A percentile compares a stretch with the other conserved stretches of the same genome.
These are phyloP conservation scores for Dinoponera quadriceps DNA, from an alignment of 1,140 invertebrate species.

Conservation along the genomic window DNA sequence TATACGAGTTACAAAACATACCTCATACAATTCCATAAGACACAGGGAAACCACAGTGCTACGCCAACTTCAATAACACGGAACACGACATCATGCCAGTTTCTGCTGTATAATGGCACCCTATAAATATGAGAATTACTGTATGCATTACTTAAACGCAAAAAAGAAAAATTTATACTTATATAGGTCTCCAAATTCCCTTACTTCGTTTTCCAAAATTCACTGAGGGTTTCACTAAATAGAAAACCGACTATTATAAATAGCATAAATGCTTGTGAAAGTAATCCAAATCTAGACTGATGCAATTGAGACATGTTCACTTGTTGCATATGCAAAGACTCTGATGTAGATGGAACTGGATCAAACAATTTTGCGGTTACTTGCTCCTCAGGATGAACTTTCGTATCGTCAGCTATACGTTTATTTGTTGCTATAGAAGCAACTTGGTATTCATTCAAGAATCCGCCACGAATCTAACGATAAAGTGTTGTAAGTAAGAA, in stretches of 20 bases:
- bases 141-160: neutral
- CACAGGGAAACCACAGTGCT: conserved; percentile 97
- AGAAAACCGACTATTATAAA: conserved; percentile 95
- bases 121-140: conserved; percentile 76
- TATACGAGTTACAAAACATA: conserved; percentile 77
- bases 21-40: conserved; percentile 97
- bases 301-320: conserved; percentile 95
- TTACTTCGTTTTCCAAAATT: conserved; percentile 96
- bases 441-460: conserved; percentile 87
- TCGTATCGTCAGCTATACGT: conserved; percentile 74
- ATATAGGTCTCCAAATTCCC: conserved; percentile 56
- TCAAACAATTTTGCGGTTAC: conserved; percentile 82
- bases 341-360: conserved; percentile 78
- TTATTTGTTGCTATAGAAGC: conserved; percentile 86
- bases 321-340: conserved; percentile 81
- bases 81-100: conserved; percentile 96
- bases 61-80: conserved; percentile 97
- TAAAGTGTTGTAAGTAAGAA: conserved; percentile 2
- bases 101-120: conserved; percentile 94
- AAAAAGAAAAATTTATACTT: neutral
- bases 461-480: conserved; percentile 88
- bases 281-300: conserved; percentile 94
- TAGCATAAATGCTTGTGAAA: conserved; percentile 94
- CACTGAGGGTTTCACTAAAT: conserved; percentile 94
- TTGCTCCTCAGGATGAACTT: conserved; percentile 79